A percentile compares a stretch with the other conserved stretches of the same genome.
Conservation (phyloP, 2,888 invertebrate species). For the Anagyrus pseudococci region DNA sequence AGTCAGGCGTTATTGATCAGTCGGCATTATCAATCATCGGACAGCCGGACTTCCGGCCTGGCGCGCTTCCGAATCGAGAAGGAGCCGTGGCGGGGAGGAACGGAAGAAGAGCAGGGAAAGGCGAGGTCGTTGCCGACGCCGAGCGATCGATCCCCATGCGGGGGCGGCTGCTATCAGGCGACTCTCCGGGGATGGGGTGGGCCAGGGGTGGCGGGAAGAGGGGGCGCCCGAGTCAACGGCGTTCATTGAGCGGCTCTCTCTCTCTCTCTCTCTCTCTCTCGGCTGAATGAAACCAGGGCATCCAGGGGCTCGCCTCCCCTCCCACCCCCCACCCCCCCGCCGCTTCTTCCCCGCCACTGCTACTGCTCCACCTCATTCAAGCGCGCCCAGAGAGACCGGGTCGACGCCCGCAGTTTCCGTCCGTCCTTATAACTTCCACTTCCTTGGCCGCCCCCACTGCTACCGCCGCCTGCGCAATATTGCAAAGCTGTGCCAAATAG, state of each 20-base stretch:
- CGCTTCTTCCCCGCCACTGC: too few species aligned
- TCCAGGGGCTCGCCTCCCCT: slow-evolving; percentile 38
- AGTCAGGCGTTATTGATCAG: too few species aligned
- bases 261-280: too few species aligned
- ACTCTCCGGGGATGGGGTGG: neutral
- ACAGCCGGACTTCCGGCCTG: too few species aligned
- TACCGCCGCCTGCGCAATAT: neutral
- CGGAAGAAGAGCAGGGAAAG: too few species aligned
- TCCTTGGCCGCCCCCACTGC: slow-evolving; percentile 16
- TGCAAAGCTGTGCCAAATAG: too few species aligned
- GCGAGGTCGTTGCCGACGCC: neutral
- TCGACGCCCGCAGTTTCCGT: slow-evolving; percentile 39
- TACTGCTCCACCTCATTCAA: too few species aligned
- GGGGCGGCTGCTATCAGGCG: neutral
- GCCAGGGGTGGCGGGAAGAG: neutral
- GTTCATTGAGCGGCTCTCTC: slow-evolving; percentile 36
- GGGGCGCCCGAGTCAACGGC: slow-evolving; percentile 4
- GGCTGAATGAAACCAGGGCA: slow-evolving; percentile 49
- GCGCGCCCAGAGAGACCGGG: slow-evolving; percentile 32
- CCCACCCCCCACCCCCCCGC: slow-evolving; percentile 40
- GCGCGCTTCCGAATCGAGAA: too few species aligned
- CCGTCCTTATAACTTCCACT: slow-evolving; percentile 27
- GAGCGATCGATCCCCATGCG: slow-evolving; percentile 13
- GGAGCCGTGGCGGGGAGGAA: too few species aligned
- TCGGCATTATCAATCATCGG: too few species aligned